A percentile compares a stretch with the other conserved stretches of the same genome.
These are phyloP conservation scores for Hypomecis punctinalis DNA, from an alignment of 2,888 invertebrate genomes.

Conservation along the genomic window DNA sequence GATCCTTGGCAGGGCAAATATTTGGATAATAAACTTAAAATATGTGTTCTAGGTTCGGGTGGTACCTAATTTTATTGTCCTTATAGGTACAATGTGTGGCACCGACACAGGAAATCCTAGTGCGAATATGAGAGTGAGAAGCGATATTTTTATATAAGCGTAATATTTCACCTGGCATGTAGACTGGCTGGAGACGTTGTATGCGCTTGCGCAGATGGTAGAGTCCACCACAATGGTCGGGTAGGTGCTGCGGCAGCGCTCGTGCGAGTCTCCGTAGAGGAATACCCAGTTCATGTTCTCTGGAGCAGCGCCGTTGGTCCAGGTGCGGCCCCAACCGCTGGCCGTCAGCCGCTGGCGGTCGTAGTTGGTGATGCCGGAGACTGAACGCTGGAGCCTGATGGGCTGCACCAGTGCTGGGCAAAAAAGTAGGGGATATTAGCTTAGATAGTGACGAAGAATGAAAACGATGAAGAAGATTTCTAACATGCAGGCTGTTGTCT, in stretches of 20 bases:
- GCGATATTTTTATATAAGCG: no score
- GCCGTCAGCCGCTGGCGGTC: slow-evolving; percentile 30
- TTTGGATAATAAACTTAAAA: no score
- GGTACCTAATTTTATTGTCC: no score
- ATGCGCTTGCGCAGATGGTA: slow-evolving; percentile 59
- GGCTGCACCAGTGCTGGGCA: slow-evolving; percentile 38
- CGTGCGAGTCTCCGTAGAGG: slow-evolving; percentile 35
- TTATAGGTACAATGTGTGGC: no score
- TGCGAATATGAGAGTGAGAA: neutral
- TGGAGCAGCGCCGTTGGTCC: slow-evolving; percentile 41
- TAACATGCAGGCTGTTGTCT: neutral
- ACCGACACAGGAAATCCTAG: no score
- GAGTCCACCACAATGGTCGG: slow-evolving; percentile 43
- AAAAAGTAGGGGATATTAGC: neutral
- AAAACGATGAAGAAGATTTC: no score
- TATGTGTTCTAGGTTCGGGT: no score
- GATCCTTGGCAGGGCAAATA: no score
- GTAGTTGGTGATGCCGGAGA: slow-evolving; percentile 26
- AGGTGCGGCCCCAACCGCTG: slow-evolving; percentile 45
- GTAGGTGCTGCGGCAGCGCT: slow-evolving; percentile 22
- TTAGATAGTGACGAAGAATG: no score
- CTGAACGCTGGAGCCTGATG: slow-evolving; percentile 41
- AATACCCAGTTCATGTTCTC: slow-evolving; percentile 48
- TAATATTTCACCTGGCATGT: slow-evolving; percentile 54
- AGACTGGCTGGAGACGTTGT: slow-evolving; percentile 63